A percentile compares a stretch with the other conserved stretches of the same genome.
Evolutionary conservation across 2,888 invertebrate genomes (phyloP).

Genomic region (Caenorhabditis sp.): DNA sequence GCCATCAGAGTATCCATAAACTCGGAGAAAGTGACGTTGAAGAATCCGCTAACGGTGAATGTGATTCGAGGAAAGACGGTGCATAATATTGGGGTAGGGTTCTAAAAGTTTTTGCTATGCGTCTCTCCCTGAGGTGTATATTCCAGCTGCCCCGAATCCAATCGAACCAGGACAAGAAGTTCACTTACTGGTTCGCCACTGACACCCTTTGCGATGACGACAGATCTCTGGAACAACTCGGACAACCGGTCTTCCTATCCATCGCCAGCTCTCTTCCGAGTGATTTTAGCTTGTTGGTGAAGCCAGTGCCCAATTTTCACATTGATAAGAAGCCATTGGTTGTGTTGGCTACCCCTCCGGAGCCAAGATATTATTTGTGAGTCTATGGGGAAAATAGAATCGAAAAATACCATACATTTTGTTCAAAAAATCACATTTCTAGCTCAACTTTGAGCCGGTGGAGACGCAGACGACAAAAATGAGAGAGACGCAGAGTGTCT

Average conservation of each 20-base stretch:
- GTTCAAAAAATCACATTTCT: too few species aligned
- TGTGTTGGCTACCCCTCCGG: neutral
- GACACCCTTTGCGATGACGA: conserved; percentile 37
- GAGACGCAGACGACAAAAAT: too few species aligned
- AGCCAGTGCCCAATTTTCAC: conserved; percentile 6
- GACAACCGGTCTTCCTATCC: conserved; percentile 21
- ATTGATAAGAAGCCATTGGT: neutral
- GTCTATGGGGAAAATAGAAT: neutral
- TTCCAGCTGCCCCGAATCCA: conserved; percentile 20
- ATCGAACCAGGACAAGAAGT: conserved; percentile 10
- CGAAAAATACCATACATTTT: neutral
- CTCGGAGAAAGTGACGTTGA: too few species aligned
- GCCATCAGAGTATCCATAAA: too few species aligned
- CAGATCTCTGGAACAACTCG: neutral
- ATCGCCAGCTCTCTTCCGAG: conserved; percentile 3
- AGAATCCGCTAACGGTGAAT: too few species aligned
- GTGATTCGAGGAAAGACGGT: too few species aligned
- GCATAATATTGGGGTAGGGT: too few species aligned
- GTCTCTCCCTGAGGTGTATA: too few species aligned
- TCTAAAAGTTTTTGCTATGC: too few species aligned
- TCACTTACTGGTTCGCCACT: conserved; percentile 28
- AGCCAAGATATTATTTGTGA: conserved; percentile 18
- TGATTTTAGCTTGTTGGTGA: conserved; percentile 7
- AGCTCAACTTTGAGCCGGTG: too few species aligned
- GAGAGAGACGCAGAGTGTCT: too few species aligned